Conservation (phyloP, 2,888 invertebrate species). For the Agrochola circellaris region DNA sequence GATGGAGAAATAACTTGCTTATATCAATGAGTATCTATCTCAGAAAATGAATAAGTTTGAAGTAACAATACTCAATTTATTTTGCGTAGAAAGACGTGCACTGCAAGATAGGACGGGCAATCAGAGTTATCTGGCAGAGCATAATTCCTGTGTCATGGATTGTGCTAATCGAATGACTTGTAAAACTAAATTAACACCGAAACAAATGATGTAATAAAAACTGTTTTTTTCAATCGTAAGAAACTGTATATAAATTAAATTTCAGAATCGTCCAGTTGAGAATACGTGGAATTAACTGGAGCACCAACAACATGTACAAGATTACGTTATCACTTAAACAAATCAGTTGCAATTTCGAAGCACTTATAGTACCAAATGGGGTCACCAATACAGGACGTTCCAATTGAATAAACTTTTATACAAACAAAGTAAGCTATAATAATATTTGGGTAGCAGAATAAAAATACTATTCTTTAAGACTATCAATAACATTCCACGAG, state of each 20-base stretch:
- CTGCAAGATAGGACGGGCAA: background rate
- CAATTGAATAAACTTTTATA: slow-evolving; percentile 2
- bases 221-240: background rate
- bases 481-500: slow-evolving; percentile 20
- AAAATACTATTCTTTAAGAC: slow-evolving; percentile 21
- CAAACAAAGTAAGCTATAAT: slow-evolving; percentile 15
- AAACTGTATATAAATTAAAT: background rate
- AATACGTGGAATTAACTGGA: slow-evolving; percentile 29
- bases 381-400: slow-evolving; percentile 18
- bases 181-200: background rate
- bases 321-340: slow-evolving; percentile 37
- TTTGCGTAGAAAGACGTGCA: background rate
- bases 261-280: slow-evolving; percentile 16
- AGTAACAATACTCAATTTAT: slow-evolving; percentile 18
- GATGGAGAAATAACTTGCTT: slow-evolving; percentile 26
- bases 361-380: slow-evolving; percentile 31
- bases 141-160: background rate
- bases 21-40: background rate
- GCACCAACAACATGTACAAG: slow-evolving; percentile 22
- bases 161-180: background rate
- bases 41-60: slow-evolving; percentile 15
- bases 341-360: slow-evolving; percentile 36
- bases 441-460: background rate
- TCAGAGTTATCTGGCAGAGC: background rate
- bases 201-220: background rate